Evolutionary conservation across 2,113 vertebrate genomes (phyloP), one percentile per base, ranked within the genome.

Genomic region (Rhegmatorhina hoffmannsi): DNA sequence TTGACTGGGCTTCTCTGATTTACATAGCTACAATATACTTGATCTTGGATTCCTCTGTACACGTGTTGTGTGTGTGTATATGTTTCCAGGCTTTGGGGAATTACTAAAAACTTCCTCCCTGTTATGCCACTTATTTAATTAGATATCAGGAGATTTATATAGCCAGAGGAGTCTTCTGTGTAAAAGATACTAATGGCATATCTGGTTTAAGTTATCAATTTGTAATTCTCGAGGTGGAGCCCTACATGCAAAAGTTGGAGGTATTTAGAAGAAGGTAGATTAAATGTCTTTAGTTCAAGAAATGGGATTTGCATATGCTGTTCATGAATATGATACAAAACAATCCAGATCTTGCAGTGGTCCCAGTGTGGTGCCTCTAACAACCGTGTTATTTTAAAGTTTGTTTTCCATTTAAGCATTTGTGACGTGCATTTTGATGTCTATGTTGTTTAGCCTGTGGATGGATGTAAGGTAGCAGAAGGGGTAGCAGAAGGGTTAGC

Each of bases 401-500:
- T 68, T 66, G 34, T 46, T 93, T 79, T 58, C 28, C 29, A 19
- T 7, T 80, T 83, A 33, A 56, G 50, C 62, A 14, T 73, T 77
- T 77, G 55, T 80, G 75, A 33, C 28, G 1, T 55, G 47, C 63
- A 11, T 89, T 94, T 84, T 75, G 69, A 26, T 77, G 58, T 26
- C 29, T 88, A 1, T 6, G 3, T 58, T 80, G 50, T 84, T 76
- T 53, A 55, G 68, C 69, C 53, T 40, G 24, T 49, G 63, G 80
- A 89, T 62, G 60, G 64, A 62, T 81, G 31, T 53, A 28, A 62
- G 28, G 80, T 66, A 93, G 82, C 67, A 76, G 84, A 89, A 93
- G 87, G 82, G 62, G n/a, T 72, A 44, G 75, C 89, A 91, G 60
- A 82, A 89, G 69, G 69, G 69, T n/a, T 75, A 89, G 78, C 78